Percentiles rank a stretch among this genome's conserved stretches.
Evolutionary conservation across 2,113 vertebrate species (phyloP).

Genomic region (Nycticebus coucang): DNA sequence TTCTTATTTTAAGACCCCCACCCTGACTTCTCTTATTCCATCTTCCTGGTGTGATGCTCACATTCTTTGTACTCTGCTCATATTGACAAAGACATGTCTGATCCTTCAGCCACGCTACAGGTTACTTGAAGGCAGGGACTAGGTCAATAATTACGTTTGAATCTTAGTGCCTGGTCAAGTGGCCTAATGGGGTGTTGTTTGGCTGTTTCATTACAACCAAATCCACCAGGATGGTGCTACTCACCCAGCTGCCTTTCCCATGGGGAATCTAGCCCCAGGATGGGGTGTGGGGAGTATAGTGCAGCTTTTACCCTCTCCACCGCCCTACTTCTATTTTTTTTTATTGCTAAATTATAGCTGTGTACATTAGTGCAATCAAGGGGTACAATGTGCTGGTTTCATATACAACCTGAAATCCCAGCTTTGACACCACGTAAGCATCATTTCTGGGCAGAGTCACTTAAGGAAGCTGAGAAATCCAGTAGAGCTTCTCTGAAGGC

Average conservation of each 20-base stretch:
- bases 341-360: too few species aligned
- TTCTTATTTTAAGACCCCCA: neutral
- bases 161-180: neutral
- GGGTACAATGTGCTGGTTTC: too few species aligned
- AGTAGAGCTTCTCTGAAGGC: constrained; percentile 29
- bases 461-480: neutral
- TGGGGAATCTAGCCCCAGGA: neutral
- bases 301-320: too few species aligned
- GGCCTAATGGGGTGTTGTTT: neutral
- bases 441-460: neutral
- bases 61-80: neutral
- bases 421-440: neutral
- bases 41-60: neutral
- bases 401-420: too few species aligned
- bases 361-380: too few species aligned
- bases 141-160: neutral
- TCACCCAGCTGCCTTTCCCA: neutral
- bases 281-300: neutral
- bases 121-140: neutral
- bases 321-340: too few species aligned
- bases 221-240: neutral
- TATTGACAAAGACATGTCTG: neutral
- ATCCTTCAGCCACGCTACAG: neutral
- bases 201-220: neutral
- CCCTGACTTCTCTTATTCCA: neutral